A percentile compares a stretch with the other conserved stretches of the same genome.
These are phyloP conservation scores for Anhinga anhinga DNA, from an alignment of 2,113 vertebrate genomes.

Conservation along the genomic window DNA sequence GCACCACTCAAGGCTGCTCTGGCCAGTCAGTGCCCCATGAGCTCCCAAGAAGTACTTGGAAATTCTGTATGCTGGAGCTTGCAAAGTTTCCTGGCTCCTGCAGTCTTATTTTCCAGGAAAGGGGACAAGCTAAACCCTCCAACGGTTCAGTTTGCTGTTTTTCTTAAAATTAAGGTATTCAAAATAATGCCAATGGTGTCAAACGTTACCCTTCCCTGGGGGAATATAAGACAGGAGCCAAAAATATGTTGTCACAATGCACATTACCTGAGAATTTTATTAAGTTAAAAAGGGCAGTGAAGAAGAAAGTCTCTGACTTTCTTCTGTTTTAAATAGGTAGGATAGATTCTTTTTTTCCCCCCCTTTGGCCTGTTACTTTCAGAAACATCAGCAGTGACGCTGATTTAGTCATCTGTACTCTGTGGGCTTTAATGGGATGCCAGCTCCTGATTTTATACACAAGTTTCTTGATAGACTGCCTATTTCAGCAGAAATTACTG, in stretches of 20 bases:
- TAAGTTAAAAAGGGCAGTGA: not conserved
- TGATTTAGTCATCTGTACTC: conserved; percentile 34
- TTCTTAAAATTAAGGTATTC: not conserved
- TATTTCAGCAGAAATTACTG: not conserved
- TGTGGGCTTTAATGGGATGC: not conserved
- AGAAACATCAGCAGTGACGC: not conserved
- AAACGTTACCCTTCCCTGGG: not conserved
- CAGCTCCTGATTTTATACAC: not conserved
- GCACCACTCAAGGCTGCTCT: not conserved
- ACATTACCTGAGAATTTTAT: not conserved
- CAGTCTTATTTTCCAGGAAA: conserved; percentile 50
- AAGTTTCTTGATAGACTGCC: not conserved
- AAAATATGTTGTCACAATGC: not conserved
- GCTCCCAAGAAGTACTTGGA: not conserved
- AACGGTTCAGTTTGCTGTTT: not conserved
- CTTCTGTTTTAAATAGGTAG: not conserved
- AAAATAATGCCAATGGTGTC: not conserved
- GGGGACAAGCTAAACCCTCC: conserved; percentile 13
- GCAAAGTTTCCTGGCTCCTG: conserved; percentile 51
- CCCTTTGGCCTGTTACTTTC: not conserved
- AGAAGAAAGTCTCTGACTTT: not conserved
- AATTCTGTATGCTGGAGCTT: not conserved
- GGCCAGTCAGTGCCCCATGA: not conserved
- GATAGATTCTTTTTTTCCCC: not conserved
- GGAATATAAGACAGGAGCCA: not conserved